Evolutionary conservation across 1,140 invertebrate genomes (phyloP), one percentile per base, ranked within the genome.

Genomic region (Hormaphis cornu): DNA sequence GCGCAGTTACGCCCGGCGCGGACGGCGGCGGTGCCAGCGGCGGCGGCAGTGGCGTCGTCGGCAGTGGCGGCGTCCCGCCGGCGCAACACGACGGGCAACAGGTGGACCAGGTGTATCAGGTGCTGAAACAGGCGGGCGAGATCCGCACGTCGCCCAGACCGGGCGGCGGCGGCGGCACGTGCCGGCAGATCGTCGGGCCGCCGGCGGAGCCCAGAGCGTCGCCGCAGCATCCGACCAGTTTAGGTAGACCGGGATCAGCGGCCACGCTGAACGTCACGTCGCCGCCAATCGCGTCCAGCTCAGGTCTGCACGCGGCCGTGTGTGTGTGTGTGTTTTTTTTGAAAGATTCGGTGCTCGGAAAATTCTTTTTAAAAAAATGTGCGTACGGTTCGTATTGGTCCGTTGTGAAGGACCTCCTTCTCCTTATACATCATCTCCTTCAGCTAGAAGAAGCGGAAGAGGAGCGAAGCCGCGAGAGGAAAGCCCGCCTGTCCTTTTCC

Each of bases 81-180:
- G 20, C 35, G 28, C 10, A n/a, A 0, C 53, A 35, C 18, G 30
- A 28, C 22, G 72, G 79, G 79, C 88, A 52, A 33, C 66, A 90
- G 83, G 86, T 91, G 81, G 91, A 94, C 83, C 86, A 88, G 80
- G 91, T 90, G 77, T 94, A 94, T 82, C 90, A 91, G 83, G 89
- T 93, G 77, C 84, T 95, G 82, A 93, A 93, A 83, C 89, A 92
- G 80, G 91, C 90, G 75, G 89, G 89, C 75, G 90, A 93, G 83
- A 87, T 93, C 78, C 50, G 59, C 81, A 78, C 82, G 79, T 73
- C 78, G 80, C 69, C 61, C 12, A 58, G 69, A 37, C 30, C 54
- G 26, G 14, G 37, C 7, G 50, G 44, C 53, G 22, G 58, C 59
- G 37, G 61, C 37, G 59, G 33, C n/a, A n/a, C 69, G 69, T 20